Percentiles rank a stretch among this genome's conserved stretches.
phyloP scores from a whole-genome alignment of 2,797 vertebrate genomes.

The Squalus acanthias region DNA sequence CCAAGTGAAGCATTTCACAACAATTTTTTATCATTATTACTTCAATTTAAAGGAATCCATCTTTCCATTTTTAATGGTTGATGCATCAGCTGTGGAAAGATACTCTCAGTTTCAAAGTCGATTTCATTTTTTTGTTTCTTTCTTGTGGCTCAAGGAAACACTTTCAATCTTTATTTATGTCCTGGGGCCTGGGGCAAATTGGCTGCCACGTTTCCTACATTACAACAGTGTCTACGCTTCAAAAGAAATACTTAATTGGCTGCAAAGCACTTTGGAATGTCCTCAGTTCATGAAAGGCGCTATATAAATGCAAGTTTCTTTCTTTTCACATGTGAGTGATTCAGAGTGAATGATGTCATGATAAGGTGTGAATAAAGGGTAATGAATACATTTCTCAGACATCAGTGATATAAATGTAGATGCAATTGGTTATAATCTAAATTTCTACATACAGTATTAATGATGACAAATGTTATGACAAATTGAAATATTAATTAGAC shows the following conservation, averaged over 20 bases:
- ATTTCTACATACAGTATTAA: neutral
- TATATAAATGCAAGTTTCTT: no score
- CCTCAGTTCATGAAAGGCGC: no score
- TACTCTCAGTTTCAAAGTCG: neutral
- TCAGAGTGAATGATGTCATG: no score
- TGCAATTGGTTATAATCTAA: neutral
- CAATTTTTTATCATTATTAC: neutral
- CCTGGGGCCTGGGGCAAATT: neutral
- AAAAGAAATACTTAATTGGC: no score
- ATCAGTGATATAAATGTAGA: neutral
- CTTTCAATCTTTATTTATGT: neutral
- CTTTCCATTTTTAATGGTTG: neutral
- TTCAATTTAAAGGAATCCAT: constrained; percentile 9
- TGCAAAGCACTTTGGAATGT: no score
- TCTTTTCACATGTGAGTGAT: no score
- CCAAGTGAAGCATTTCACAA: constrained; percentile 23
- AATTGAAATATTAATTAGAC: no score
- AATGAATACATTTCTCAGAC: neutral
- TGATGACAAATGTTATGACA: neutral
- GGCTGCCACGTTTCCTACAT: no score
- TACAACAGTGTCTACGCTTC: no score
- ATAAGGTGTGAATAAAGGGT: neutral
- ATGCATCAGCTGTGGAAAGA: neutral
- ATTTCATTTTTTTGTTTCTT: neutral
- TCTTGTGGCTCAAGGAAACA: neutral